Evolutionary conservation across 2,888 invertebrate genomes (phyloP), one percentile per base, ranked within the genome.

Genomic region (Leptarthrus brevirostris): DNA sequence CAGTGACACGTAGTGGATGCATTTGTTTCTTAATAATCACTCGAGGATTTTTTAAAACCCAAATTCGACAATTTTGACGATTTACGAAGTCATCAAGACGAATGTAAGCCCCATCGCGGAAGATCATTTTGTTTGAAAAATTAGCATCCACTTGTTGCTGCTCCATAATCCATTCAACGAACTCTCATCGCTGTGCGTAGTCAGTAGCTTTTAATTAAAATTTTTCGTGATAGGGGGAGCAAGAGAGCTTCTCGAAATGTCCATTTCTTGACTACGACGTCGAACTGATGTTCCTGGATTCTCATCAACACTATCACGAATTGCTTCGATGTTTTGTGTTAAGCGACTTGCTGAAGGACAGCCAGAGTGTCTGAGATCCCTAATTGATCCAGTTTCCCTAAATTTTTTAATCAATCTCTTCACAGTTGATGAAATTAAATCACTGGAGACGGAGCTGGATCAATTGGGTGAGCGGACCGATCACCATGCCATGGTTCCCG

Each of bases 221-320:
- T 52, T 52, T 70, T 70, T 70, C 22, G 20, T 69, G 40, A 64
- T 30, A 34, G 34, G 30, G 34, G 14, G 10, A 4, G 4, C 0
- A 6, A 30, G 40, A 40, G 2, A 40, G 1, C 40, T 40, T 40
- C 40, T 40, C 40, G 40, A 40, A 40, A 12, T 0, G 40, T 40
- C 40, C 40, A 40, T 12, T 40, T 40, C 40, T 40, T 40, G 2
- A 12, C 40, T 12, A 40, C 47, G 70, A 30, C 0, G 70, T 2
- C 22, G 70, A 81, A 81, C 79, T 78, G 78, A 80, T 74, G 78
- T 78, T 78, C 78, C 76, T 69, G 79, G 78, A 79, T 69, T 79
- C 56, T 79, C 79, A 78, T 40, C 77, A 74, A 80, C 77, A 81
- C 79, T 80, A 77, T 78, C 74, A 75, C 75, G 75, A 49, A 77